Evolutionary conservation across 2,113 vertebrate species (phyloP).

Genomic region (Halcyon malimbica): DNA sequence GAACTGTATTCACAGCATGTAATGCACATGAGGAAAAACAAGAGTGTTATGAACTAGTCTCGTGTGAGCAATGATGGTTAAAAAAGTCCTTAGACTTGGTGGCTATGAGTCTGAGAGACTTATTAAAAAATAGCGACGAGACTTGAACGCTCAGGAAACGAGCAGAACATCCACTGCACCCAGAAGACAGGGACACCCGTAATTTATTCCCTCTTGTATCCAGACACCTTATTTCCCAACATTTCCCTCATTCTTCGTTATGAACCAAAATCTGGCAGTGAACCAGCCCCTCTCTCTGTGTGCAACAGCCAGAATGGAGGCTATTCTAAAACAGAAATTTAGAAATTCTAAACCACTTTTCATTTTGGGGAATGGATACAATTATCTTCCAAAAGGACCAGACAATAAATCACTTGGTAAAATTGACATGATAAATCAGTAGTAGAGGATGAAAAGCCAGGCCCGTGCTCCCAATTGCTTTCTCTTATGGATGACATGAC

Average conservation of each 20-base stretch:
- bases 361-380: background rate
- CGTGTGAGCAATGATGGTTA: background rate
- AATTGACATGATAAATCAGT: constrained; percentile 12
- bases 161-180: background rate
- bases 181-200: background rate
- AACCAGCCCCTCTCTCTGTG: background rate
- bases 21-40: background rate
- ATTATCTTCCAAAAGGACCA: background rate
- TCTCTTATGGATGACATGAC: background rate
- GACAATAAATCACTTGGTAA: constrained; percentile 30
- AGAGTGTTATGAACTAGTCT: background rate
- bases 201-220: constrained; percentile 1
- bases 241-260: background rate
- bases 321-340: background rate
- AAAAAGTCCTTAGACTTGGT: background rate
- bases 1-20: background rate
- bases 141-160: background rate
- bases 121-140: background rate
- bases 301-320: background rate
- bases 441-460: background rate
- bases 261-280: background rate
- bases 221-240: background rate
- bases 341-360: constrained; percentile 17
- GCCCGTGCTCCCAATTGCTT: background rate
- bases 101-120: background rate